phyloP scores from a whole-genome alignment of 1,140 invertebrate genomes.

The Bemisia tabaci region DNA sequence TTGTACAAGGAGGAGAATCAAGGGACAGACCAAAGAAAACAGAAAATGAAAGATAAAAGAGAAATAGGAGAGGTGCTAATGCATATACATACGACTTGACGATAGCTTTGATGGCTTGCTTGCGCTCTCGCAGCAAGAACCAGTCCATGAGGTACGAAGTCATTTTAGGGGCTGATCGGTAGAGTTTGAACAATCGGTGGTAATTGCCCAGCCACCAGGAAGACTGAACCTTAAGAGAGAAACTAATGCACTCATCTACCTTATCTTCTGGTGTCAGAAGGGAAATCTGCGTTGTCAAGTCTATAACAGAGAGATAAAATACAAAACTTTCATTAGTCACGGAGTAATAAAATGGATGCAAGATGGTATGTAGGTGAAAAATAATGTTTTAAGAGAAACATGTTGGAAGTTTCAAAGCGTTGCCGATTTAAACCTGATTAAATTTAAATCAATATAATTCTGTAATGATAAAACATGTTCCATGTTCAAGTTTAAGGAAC shows the following conservation, averaged over 20 bases:
- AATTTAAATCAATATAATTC: slow-evolving; percentile 7
- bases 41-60: too few species aligned
- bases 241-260: slow-evolving; percentile 66
- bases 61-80: background rate
- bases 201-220: slow-evolving; percentile 88
- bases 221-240: slow-evolving; percentile 72
- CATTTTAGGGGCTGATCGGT: slow-evolving; percentile 79
- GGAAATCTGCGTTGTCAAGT: slow-evolving; percentile 81
- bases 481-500: slow-evolving; percentile 2
- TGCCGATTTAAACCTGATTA: background rate
- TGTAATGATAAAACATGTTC: slow-evolving; percentile 9
- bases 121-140: slow-evolving; percentile 88
- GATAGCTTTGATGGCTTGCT: slow-evolving; percentile 75
- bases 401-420: too few species aligned
- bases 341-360: too few species aligned
- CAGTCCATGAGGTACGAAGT: slow-evolving; percentile 93
- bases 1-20: too few species aligned
- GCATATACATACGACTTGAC: slow-evolving; percentile 84
- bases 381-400: too few species aligned
- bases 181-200: slow-evolving; percentile 81
- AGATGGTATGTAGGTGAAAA: too few species aligned
- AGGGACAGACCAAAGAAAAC: too few species aligned
- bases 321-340: slow-evolving; percentile 8
- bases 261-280: slow-evolving; percentile 62
- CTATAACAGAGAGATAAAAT: slow-evolving; percentile 40